A percentile compares a stretch with the other conserved stretches of the same genome.
Conservation (phyloP, 2,888 invertebrate species). For the Eudemis profundana region DNA sequence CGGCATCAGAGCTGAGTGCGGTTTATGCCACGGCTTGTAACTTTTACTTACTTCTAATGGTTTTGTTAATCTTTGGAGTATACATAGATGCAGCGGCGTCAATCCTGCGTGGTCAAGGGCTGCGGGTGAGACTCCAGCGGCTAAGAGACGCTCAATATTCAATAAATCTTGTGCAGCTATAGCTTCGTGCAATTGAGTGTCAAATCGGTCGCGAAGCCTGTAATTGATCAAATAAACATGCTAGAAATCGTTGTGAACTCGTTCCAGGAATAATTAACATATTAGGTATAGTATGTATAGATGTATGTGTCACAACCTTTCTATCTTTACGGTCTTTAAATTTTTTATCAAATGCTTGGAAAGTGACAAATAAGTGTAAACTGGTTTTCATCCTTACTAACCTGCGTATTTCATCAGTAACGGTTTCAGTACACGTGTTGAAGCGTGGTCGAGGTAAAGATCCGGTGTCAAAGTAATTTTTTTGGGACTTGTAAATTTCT, state of each 20-base stretch:
- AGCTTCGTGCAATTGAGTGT: constrained; percentile 14
- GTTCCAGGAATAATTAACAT: neutral
- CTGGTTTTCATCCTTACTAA: neutral
- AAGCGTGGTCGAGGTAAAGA: constrained; percentile 9
- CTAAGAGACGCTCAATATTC: neutral
- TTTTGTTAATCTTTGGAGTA: constrained; percentile 49
- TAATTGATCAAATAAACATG: neutral
- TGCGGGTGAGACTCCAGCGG: constrained; percentile 16
- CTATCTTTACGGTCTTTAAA: too few relatives aligned
- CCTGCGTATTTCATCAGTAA: constrained; percentile 29
- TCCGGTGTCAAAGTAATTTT: constrained; percentile 1
- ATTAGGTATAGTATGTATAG: too few relatives aligned
- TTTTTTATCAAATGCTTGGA: too few relatives aligned
- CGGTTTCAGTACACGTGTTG: constrained; percentile 11
- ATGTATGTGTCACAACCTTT: too few relatives aligned
- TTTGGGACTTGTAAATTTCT: constrained; percentile 16
- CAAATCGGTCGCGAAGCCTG: constrained; percentile 12
- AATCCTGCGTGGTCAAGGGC: constrained; percentile 50
- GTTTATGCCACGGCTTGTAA: neutral
- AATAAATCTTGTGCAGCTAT: neutral
- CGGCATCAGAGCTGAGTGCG: too few relatives aligned
- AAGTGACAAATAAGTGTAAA: too few relatives aligned
- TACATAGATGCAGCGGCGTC: constrained; percentile 59
- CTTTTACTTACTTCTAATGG: constrained; percentile 47
- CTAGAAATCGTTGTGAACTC: neutral